Conservation (phyloP, 2,113 vertebrate species). For the Echinops telfairi region DNA sequence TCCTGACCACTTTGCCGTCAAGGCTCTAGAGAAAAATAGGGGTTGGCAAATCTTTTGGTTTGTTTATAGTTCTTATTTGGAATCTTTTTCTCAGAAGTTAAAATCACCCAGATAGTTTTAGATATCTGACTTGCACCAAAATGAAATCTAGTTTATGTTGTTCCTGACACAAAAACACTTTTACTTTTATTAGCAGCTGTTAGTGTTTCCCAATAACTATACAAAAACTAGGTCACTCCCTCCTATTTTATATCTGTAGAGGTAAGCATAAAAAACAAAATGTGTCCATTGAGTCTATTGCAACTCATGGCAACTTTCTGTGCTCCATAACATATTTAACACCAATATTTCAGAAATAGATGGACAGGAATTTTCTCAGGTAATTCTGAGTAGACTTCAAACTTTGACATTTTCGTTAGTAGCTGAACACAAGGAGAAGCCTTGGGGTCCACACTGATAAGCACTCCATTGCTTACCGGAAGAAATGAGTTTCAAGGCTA, state of each 20-base stretch:
- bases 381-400: background rate
- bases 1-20: too few relatives aligned
- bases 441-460: too few relatives aligned
- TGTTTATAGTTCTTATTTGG: background rate
- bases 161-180: background rate
- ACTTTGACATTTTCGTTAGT: background rate
- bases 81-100: background rate
- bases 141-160: fast-evolving
- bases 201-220: fast-evolving
- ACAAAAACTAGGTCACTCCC: background rate
- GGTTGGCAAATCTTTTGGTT: background rate
- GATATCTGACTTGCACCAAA: background rate
- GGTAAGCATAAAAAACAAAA: background rate
- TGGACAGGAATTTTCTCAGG: background rate
- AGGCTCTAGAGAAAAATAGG: background rate
- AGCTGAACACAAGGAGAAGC: background rate
- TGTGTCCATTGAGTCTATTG: background rate
- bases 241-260: background rate
- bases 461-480: background rate
- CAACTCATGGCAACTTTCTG: background rate
- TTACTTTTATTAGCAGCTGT: background rate
- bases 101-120: background rate
- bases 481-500: background rate
- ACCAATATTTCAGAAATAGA: background rate
- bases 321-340: background rate